Evolutionary conservation across 2,888 invertebrate species (phyloP), one percentile per base, ranked within the genome.

Genomic region (Caenorhabditis panamensis): DNA sequence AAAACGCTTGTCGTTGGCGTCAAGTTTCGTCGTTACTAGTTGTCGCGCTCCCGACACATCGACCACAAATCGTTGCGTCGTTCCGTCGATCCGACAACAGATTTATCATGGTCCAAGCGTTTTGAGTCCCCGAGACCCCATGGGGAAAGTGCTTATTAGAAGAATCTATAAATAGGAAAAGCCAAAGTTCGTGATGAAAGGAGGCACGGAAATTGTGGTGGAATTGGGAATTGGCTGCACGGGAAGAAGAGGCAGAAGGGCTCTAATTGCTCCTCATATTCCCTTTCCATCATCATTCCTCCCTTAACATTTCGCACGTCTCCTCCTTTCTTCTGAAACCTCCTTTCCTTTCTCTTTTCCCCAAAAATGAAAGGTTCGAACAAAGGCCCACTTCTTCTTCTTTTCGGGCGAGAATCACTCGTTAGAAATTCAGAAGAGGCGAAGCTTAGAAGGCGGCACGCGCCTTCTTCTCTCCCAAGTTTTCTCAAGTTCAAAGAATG

Each of bases 401-500:
- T 61, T 41, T 69, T 68, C 28, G 47, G 56, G 54, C 62, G 72
- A 72, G 64, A 73, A 49, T 64, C 73, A 51, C 22, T 72, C 44
- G 63, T 72, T 73, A 66, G 64, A 64, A 73, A 73, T 73, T 73
- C 73, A 64, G 73, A 64, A 73, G 73, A 64, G 61, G 20, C 36
- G 41, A 61, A 69, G 69, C 69, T 69, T 69, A 53, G 61, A 69
- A 67, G 44, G 56, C 49, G 51, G 58, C 73, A 59, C 73, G 64
- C 64, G 64, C 51, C 1, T n/a, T 20, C 49, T 49, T 31, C 22
- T 41, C 24, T 22, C 28, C 44, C 47, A 47, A 47, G 18, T 47
- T 20, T 47, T 54, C 28, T 73, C 73, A 66, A 73, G 73, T 73
- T 73, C 73, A 73, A 73, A 73, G 73, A 73, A 73, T 73, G 49